Evolutionary conservation across 2,113 vertebrate genomes (phyloP).

Genomic region (Xenopus laevis): DNA sequence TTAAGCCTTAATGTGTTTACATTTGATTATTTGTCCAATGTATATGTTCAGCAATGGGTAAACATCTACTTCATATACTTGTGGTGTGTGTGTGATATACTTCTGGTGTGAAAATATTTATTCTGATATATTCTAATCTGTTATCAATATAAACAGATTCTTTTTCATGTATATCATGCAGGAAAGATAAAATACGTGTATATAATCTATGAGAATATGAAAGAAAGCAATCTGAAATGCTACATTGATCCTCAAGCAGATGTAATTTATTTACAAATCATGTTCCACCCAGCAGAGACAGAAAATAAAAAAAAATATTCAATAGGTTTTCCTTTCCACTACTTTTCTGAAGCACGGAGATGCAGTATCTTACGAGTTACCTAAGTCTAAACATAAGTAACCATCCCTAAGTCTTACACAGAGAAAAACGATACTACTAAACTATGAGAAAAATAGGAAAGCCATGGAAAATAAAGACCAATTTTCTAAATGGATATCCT

Average conservation of each 20-base stretch:
- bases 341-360: too few species aligned
- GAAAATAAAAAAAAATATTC: slow-evolving; percentile 43
- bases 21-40: too few species aligned
- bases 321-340: slow-evolving; percentile 16
- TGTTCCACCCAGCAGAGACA: slow-evolving; percentile 28
- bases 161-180: slow-evolving; percentile 22
- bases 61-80: slow-evolving; percentile 13
- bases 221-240: slow-evolving; percentile 37
- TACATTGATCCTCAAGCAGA: slow-evolving; percentile 25
- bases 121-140: slow-evolving; percentile 9
- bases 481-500: too few species aligned
- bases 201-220: slow-evolving; percentile 2
- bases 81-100: too few species aligned
- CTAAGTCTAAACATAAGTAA: too few species aligned
- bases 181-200: neutral
- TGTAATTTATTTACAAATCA: slow-evolving; percentile 39
- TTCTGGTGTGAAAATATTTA: slow-evolving; percentile 7
- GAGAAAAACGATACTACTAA: too few species aligned
- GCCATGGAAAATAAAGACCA: too few species aligned
- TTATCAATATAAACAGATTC: slow-evolving; percentile 31
- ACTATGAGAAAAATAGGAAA: too few species aligned
- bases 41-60: neutral
- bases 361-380: too few species aligned
- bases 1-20: too few species aligned
- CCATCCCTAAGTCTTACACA: too few species aligned